Base-by-base conservation (phyloP, 2,888 invertebrate species). In the Agriopis leucophaearia region DNA sequence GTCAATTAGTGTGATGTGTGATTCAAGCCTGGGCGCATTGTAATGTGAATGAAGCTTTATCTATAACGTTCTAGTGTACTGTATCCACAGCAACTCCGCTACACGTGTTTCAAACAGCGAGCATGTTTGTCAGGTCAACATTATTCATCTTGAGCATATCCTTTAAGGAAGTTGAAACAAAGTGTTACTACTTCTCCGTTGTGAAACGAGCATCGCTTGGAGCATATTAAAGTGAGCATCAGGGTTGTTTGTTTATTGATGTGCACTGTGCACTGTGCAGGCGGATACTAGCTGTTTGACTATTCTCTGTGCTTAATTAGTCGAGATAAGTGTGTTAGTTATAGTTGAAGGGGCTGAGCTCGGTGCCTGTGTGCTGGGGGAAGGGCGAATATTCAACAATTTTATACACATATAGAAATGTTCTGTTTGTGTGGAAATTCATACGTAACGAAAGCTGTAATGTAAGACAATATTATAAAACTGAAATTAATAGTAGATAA, bases 301-400 rank as follows among this genome's bases (percentile, higher is more conserved):
- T 44, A 48, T 54, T 54, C 60, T 66, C 44, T 27, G 5, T 61
- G 56, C 56, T 66, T 60, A 59, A 66, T 66, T 61, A 36, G 56
- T 61, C 27, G 56, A 56, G 42, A 45, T 66, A 61, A 66, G 44
- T 60, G 54, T 42, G 47, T 63, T 42, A 55, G 47, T 63, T 42
- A 55, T 48, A 45, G 62, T 36, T 47, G 62, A 62, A 48, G 55
- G 47, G 59, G 15, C 15, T 15, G 52, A 9, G 52, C 7, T 12
- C 10, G 9, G 7, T 35, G 35, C 27, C 7, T 8, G 8, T 15
- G 44, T 18, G n/a, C n/a, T n/a, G 15, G 27, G 27, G 27, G 27
- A 1, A 27, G 2, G 3, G 27, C 1, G 27, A 27, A 27, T 27
- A 27, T 27, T 27, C 27, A 3, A 27, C 1, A 27, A 27, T 2